These are phyloP conservation scores for Saccopteryx leptura DNA, from an alignment of 2,113 vertebrate genomes.

Conservation along the genomic window DNA sequence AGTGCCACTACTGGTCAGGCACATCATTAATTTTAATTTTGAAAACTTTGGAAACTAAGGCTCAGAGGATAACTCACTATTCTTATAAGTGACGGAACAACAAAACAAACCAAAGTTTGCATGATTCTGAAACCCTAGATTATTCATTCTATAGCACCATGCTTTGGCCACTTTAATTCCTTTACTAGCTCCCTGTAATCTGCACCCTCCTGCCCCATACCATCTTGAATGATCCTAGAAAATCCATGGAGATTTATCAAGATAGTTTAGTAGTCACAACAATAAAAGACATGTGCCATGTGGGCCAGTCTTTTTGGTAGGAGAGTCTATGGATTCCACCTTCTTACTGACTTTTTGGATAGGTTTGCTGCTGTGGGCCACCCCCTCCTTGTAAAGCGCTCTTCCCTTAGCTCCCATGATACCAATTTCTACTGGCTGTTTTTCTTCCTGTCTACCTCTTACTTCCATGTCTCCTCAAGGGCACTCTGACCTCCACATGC, in stretches of 20 bases:
- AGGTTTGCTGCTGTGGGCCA: not conserved
- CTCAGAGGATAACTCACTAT: not conserved
- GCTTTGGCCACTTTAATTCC: not conserved
- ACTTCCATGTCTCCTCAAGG: not conserved
- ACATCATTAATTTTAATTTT: slow-evolving; percentile 1
- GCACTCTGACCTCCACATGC: not conserved
- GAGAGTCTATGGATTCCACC: not conserved
- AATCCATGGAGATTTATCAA: not conserved
- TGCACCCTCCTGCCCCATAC: not conserved
- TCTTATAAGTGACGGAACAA: not conserved
- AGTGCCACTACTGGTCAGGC: no score
- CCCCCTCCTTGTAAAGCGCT: not conserved
- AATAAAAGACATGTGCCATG: not conserved
- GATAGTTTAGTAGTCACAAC: not conserved
- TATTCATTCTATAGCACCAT: not conserved
- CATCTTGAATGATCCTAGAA: not conserved
- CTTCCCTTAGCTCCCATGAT: not conserved
- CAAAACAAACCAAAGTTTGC: not conserved
- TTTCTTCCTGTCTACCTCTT: not conserved
- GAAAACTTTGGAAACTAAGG: slow-evolving; percentile 2
- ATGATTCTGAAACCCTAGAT: not conserved
- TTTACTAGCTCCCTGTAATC: not conserved
- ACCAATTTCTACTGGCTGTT: not conserved
- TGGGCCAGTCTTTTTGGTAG: not conserved
- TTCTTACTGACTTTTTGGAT: not conserved